Percentiles rank a stretch among this genome's conserved stretches.
These are phyloP conservation scores for Microtus pennsylvanicus DNA, from an alignment of 2,113 vertebrate genomes.

Conservation along the genomic window DNA sequence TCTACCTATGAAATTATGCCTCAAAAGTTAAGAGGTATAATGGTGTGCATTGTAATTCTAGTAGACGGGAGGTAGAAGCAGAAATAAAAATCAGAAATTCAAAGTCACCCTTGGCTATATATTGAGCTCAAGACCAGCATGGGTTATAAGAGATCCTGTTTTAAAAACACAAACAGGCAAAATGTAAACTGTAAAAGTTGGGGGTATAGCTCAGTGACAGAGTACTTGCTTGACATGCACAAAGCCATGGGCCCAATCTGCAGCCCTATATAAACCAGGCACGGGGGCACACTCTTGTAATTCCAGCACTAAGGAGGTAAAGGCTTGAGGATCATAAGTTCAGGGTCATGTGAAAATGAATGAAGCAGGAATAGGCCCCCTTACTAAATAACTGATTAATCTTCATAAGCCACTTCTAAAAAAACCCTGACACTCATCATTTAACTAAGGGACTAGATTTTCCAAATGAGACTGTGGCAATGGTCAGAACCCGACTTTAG, in stretches of 20 bases:
- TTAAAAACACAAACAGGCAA: neutral
- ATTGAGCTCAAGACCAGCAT: neutral
- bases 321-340: neutral
- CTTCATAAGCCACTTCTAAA: slow-evolving; percentile 27
- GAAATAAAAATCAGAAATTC: neutral
- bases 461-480: slow-evolving; percentile 46
- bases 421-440: slow-evolving; percentile 39
- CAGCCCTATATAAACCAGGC: neutral
- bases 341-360: slow-evolving; percentile 25
- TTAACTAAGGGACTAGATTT: slow-evolving; percentile 36
- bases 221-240: neutral
- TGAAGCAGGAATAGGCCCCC: neutral
- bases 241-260: neutral
- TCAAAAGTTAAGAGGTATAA: neutral
- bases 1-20: slow-evolving; percentile 21
- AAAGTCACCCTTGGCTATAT: neutral
- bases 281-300: neutral
- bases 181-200: neutral
- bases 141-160: neutral
- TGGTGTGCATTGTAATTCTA: neutral
- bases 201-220: neutral
- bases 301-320: neutral
- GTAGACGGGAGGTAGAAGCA: neutral
- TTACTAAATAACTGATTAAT: slow-evolving; percentile 32
- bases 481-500: neutral